phyloP scores from a whole-genome alignment of 2,113 vertebrate genomes.

The Spilogale gracilis region DNA sequence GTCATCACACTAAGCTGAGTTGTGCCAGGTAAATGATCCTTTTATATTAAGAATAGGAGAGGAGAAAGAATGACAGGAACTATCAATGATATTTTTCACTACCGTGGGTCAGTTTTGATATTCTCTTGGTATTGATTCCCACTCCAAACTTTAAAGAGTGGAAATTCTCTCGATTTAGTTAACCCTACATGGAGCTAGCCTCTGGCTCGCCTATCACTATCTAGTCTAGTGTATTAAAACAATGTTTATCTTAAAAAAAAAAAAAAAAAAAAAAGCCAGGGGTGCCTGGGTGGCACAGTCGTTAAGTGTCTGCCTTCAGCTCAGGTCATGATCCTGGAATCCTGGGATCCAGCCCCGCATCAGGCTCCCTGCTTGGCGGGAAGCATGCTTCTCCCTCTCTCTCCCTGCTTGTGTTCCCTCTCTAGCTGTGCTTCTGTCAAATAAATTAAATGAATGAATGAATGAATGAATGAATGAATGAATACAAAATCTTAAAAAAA shows the following conservation, averaged over 20 bases:
- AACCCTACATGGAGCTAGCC: background rate
- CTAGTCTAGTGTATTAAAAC: background rate
- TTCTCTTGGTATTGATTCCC: background rate
- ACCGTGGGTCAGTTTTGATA: background rate
- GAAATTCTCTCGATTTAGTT: background rate
- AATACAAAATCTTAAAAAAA: background rate
- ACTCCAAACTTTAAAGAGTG: background rate
- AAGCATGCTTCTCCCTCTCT: too few species aligned
- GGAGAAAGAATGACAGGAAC: background rate
- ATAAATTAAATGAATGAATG: too few species aligned
- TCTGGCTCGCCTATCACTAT: background rate
- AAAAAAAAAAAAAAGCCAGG: too few species aligned
- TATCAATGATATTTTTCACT: background rate
- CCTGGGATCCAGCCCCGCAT: too few species aligned
- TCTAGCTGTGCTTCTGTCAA: too few species aligned
- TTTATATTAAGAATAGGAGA: background rate
- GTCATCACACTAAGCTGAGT: background rate
- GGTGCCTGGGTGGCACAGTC: too few species aligned
- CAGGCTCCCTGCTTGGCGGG: too few species aligned
- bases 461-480: too few species aligned
- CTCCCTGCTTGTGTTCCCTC: too few species aligned
- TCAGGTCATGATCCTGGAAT: too few species aligned
- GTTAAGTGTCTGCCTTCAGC: too few species aligned
- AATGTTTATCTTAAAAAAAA: background rate
- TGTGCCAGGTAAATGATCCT: background rate